phyloP scores from a whole-genome alignment of 2,888 invertebrate genomes.

The Phortica magna region DNA sequence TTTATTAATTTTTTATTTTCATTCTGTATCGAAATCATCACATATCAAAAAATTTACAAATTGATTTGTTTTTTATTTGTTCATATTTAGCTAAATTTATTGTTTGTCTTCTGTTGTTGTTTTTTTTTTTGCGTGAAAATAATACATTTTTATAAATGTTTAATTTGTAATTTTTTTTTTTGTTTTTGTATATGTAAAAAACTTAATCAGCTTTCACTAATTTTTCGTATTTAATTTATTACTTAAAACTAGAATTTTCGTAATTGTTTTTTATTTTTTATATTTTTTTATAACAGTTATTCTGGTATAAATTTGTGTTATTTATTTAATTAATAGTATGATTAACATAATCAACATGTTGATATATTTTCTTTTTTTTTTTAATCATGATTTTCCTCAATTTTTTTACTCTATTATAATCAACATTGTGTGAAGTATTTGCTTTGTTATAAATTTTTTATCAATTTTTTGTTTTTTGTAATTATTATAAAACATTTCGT shows the following conservation, averaged over 20 bases:
- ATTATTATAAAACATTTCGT: not conserved
- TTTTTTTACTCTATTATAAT: conserved; percentile 31
- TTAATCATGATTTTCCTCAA: conserved; percentile 1
- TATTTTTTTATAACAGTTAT: conserved; percentile 50
- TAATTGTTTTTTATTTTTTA: conserved; percentile 34
- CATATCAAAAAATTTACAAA: conserved; percentile 74
- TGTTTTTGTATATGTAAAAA: conserved; percentile 43
- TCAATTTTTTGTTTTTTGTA: conserved; percentile 34
- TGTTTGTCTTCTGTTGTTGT: conserved; percentile 18
- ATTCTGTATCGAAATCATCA: conserved; percentile 73
- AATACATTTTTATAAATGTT: conserved; percentile 31
- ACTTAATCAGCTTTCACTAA: conserved; percentile 22
- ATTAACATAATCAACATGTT: conserved; percentile 63
- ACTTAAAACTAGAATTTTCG: conserved; percentile 46
- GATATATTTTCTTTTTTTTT: conserved; percentile 48
- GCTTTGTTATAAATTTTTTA: not conserved
- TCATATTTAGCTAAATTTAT: conserved; percentile 57
- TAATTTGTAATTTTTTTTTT: conserved; percentile 38
- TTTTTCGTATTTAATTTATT: conserved; percentile 36
- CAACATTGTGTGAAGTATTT: conserved; percentile 13
- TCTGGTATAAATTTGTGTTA: conserved; percentile 38
- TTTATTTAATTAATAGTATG: conserved; percentile 43
- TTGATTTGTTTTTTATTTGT: conserved; percentile 51
- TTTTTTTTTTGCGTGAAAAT: conserved; percentile 21
- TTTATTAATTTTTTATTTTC: conserved; percentile 58